These are phyloP conservation scores for Ethmia dodecea DNA, from an alignment of 2,888 invertebrate genomes.

Conservation along the genomic window DNA sequence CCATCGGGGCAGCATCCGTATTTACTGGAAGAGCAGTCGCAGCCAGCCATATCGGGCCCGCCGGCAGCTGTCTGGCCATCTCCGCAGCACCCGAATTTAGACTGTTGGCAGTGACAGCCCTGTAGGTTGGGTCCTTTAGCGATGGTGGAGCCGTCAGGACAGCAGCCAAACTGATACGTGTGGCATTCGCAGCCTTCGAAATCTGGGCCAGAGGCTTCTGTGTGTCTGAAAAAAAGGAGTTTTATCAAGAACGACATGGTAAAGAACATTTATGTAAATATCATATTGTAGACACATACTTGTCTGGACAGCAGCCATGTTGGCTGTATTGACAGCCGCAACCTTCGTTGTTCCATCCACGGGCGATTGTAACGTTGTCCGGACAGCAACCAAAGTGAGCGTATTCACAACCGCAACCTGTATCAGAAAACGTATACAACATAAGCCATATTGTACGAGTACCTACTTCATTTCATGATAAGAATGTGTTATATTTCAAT, in stretches of 20 bases:
- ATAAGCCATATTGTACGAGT: no score
- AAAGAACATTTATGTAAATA: neutral
- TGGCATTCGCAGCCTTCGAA: slow-evolving; percentile 90
- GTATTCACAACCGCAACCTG: slow-evolving; percentile 87
- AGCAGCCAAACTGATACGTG: slow-evolving; percentile 94
- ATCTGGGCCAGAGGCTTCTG: slow-evolving; percentile 86
- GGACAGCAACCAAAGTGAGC: slow-evolving; percentile 91
- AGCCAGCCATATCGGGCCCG: slow-evolving; percentile 87
- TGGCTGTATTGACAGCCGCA: slow-evolving; percentile 87
- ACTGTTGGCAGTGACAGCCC: slow-evolving; percentile 88
- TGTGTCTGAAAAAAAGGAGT: slow-evolving; percentile 52
- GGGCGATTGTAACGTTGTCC: slow-evolving; percentile 87
- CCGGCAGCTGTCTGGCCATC: slow-evolving; percentile 89
- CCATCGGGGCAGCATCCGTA: slow-evolving; percentile 94
- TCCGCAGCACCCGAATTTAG: slow-evolving; percentile 89
- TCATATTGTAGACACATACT: slow-evolving; percentile 39
- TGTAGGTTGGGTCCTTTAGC: slow-evolving; percentile 80
- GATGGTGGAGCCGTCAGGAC: slow-evolving; percentile 87
- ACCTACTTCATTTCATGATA: no score
- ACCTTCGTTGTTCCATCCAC: slow-evolving; percentile 87
- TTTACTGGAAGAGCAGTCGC: slow-evolving; percentile 87
- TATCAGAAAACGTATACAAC: slow-evolving; percentile 7
- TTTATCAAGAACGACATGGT: neutral
- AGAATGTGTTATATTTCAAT: no score
- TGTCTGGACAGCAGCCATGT: slow-evolving; percentile 92